These are phyloP conservation scores for Drosophila santomea DNA, from an alignment of 1,140 invertebrate genomes.

Conservation along the genomic window DNA sequence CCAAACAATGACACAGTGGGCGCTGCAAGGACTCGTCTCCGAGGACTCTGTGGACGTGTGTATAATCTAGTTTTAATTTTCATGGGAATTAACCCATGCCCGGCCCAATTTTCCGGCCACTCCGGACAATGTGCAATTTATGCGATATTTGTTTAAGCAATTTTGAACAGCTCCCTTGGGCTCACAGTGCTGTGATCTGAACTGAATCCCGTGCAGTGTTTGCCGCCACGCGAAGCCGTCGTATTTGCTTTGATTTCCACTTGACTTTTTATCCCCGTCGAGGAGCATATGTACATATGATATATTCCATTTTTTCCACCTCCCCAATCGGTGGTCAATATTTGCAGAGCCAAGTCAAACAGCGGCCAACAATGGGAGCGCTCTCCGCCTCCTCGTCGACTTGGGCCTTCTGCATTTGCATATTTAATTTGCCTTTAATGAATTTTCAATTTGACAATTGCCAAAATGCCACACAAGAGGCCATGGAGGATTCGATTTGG, in stretches of 20 bases:
- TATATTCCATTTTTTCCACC: conserved; percentile 55
- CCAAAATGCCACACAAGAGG: conserved; percentile 73
- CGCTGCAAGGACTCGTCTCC: conserved; percentile 62
- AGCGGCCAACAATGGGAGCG: conserved; percentile 41
- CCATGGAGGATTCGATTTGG: conserved; percentile 5
- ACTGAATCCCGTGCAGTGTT: conserved; percentile 20
- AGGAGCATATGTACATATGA: conserved; percentile 57
- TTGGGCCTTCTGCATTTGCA: conserved; percentile 57
- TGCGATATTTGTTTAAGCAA: conserved; percentile 66
- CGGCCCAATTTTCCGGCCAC: conserved; percentile 25
- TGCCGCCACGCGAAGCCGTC: conserved; percentile 39
- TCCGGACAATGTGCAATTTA: conserved; percentile 66
- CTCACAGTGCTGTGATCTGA: not conserved
- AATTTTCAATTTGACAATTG: conserved; percentile 83
- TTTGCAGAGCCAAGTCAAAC: conserved; percentile 72
- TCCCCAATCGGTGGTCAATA: conserved; percentile 51
- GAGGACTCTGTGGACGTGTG: conserved; percentile 38
- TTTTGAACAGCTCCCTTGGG: conserved; percentile 37
- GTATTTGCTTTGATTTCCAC: conserved; percentile 79
- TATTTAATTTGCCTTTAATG: conserved; percentile 84
- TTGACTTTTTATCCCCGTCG: conserved; percentile 64
- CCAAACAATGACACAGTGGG: conserved; percentile 83
- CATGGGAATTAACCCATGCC: conserved; percentile 77
- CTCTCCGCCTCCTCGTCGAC: conserved; percentile 42
- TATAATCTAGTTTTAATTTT: conserved; percentile 83